Evolutionary conservation across 2,113 vertebrate genomes (phyloP), one percentile per base, ranked within the genome.

Genomic region (Ceyx melanurus): DNA sequence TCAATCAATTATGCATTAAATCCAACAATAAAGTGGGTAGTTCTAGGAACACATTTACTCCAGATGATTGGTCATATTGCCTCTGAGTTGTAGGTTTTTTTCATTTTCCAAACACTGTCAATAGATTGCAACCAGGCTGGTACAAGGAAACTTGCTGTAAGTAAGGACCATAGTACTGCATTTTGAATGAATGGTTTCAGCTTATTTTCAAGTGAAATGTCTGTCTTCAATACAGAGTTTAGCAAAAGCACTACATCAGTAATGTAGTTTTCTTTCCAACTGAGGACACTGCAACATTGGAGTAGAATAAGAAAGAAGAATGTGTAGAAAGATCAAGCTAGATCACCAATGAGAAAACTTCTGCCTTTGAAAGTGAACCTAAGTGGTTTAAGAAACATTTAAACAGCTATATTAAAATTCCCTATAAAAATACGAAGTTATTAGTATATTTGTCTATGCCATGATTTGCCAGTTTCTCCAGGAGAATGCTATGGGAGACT

Each of bases 1-100:
- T 91, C 74, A 42, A 72, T 79, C 35, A 89, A 62, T 76, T 76
- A 76, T 62, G 53, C 17, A 85, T 70, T 87, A 89, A 96, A 92
- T 87, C 29, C n/a, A 72, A 14, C 43, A 70, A 20, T 70, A 66
- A 89, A 89, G 23, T 35, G 21, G 16, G 8, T 43, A 75, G 33
- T 65, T 82, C 64, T 78, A 88, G 43, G 40, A 67, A 82, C 65
- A 16, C 28, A n/a, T 91, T 95, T 68, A 42, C 16, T 91, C 21
- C 13, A 61, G 71, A 19, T 75, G 57, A 89, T 35, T 85, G 2
- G 28, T 23, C 45, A 12, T 35, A 70, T 46, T 42, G 17, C 48
- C 28, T 81, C 70, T 9, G n/a, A 60, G 40, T 21, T 70, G 10
- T 11, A 62, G 19, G 2, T 6, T 25, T 62, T 25, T 51, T 82